phyloP scores from a whole-genome alignment of 2,888 invertebrate species.

The Limnephilus marmoratus region DNA sequence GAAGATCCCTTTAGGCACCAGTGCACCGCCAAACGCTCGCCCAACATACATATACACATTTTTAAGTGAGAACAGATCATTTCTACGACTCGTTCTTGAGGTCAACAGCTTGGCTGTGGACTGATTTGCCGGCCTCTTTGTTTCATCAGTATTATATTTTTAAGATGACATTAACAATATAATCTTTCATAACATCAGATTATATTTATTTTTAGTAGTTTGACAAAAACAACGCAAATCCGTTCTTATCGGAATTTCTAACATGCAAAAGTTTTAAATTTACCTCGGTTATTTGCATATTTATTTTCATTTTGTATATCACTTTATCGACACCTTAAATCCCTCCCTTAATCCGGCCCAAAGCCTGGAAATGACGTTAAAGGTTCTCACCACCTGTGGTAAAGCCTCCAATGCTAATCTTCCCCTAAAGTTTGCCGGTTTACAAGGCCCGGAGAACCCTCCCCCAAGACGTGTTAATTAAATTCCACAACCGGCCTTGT shows the following conservation, averaged over 20 bases:
- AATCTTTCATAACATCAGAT: no score
- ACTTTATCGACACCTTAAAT: not conserved
- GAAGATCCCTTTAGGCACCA: no score
- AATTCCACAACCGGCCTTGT: slow-evolving; percentile 35
- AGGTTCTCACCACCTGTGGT: slow-evolving; percentile 21
- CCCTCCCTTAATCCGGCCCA: not conserved
- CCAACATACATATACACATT: no score
- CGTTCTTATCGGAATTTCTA: not conserved
- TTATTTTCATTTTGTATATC: not conserved
- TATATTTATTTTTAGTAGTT: not conserved
- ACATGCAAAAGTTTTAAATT: not conserved
- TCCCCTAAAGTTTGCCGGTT: slow-evolving; percentile 25
- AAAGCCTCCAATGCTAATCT: slow-evolving; percentile 24
- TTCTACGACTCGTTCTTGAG: no score
- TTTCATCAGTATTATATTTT: no score
- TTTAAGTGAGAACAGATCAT: no score
- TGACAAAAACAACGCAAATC: not conserved
- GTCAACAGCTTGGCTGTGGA: no score
- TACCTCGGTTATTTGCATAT: not conserved
- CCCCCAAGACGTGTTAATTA: slow-evolving; percentile 37
- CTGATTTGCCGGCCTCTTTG: no score
- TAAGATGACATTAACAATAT: no score
- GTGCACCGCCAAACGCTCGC: no score
- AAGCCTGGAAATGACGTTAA: not conserved
- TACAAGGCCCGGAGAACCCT: slow-evolving; percentile 15